Evolutionary conservation across 64 coral and sea anemone species (phyloP).

Genomic region (Pocillopora damicornis): DNA sequence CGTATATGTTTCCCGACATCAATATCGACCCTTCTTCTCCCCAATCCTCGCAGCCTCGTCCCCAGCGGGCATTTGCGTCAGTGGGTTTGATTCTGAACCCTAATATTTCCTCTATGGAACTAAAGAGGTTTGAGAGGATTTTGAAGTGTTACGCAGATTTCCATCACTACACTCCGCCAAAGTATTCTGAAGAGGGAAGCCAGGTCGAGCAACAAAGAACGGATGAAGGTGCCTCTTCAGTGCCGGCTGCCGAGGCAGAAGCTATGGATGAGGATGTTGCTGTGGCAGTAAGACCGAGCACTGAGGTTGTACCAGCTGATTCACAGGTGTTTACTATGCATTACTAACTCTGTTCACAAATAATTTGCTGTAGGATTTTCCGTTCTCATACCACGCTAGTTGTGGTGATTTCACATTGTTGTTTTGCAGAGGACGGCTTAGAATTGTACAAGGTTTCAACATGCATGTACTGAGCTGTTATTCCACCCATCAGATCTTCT

Average conservation of each 20-base stretch:
- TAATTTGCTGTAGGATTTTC: no score
- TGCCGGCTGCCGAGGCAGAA: background rate
- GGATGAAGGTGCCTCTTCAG: conserved; percentile 18
- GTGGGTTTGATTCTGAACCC: conserved; percentile 84
- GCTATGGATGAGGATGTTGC: conserved; percentile 7
- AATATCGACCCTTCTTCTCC: conserved; percentile 57
- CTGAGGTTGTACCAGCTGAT: conserved; percentile 8
- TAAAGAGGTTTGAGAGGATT: conserved; percentile 86
- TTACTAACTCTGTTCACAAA: no score
- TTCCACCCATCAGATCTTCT: no score
- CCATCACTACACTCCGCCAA: conserved; percentile 76
- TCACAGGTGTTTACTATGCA: background rate
- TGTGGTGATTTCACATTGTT: no score
- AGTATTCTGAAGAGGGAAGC: conserved; percentile 25
- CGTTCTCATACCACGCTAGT: no score
- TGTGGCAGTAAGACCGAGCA: conserved; percentile 42
- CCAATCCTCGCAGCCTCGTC: conserved; percentile 5
- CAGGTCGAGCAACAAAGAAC: background rate
- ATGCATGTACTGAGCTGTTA: no score
- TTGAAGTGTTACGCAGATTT: conserved; percentile 92
- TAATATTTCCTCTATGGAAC: conserved; percentile 50
- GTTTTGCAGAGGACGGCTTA: no score
- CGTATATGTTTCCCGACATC: conserved; percentile 93
- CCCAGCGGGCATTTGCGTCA: conserved; percentile 73
- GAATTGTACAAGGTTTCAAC: no score